Conservation (phyloP, 2,888 invertebrate genomes). For the Brachyptera putata region DNA sequence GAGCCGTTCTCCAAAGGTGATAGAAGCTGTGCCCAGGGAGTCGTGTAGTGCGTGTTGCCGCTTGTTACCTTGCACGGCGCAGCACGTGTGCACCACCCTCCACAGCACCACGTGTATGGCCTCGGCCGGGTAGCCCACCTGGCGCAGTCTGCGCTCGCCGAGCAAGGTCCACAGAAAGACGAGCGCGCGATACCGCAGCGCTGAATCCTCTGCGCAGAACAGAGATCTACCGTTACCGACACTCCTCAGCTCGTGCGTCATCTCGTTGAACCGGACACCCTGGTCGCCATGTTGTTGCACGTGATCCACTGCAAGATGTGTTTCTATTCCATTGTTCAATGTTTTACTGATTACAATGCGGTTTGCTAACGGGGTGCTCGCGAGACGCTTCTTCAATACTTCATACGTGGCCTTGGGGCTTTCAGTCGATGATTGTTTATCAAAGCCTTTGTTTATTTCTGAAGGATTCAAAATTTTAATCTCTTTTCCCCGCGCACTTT, state of each 20-base stretch:
- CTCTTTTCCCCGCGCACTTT: too few relatives aligned
- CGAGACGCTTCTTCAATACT: neutral
- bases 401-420: too few relatives aligned
- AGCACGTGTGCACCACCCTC: slow-evolving; percentile 29
- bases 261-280: neutral
- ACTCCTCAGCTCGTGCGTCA: neutral
- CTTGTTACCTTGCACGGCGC: slow-evolving; percentile 28
- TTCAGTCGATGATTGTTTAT: too few relatives aligned
- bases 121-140: slow-evolving; percentile 28
- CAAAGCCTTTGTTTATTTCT: neutral
- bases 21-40: too few relatives aligned
- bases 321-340: slow-evolving; percentile 2
- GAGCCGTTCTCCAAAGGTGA: too few relatives aligned
- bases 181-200: slow-evolving; percentile 23
- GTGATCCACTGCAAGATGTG: neutral
- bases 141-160: slow-evolving; percentile 27
- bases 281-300: neutral
- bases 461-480: neutral
- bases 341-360: neutral
- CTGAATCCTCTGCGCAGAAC: slow-evolving; percentile 20
- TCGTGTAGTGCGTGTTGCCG: too few relatives aligned
- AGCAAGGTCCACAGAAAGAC: slow-evolving; percentile 32
- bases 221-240: neutral
- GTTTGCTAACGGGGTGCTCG: neutral
- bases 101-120: slow-evolving; percentile 30